A percentile compares a stretch with the other conserved stretches of the same genome.
Evolutionary conservation across 1,140 invertebrate species (phyloP).

Genomic region (Palaemon carinicauda): DNA sequence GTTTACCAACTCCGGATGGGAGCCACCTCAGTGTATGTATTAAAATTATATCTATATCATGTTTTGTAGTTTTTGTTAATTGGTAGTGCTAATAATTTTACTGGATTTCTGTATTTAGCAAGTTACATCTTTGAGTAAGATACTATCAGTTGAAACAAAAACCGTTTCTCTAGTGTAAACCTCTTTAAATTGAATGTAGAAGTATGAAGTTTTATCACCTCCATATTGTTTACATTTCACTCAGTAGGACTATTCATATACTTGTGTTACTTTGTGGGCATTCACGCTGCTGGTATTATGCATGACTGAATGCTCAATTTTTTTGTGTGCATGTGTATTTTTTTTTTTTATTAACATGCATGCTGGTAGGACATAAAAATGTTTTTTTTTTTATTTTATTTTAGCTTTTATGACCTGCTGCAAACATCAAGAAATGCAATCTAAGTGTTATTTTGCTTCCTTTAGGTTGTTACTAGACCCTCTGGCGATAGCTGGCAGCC

Average conservation of each 20-base stretch:
- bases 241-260: too few relatives aligned
- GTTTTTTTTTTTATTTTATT: too few relatives aligned
- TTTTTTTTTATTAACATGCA: slow-evolving; percentile 10
- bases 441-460: slow-evolving; percentile 55
- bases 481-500: slow-evolving; percentile 50
- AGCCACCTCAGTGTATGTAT: slow-evolving; percentile 21
- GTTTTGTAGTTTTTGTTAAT: neutral
- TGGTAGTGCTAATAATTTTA: slow-evolving; percentile 9
- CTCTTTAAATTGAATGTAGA: too few relatives aligned
- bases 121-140: slow-evolving; percentile 9
- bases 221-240: too few relatives aligned
- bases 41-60: neutral
- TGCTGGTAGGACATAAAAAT: neutral
- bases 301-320: too few relatives aligned
- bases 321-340: neutral
- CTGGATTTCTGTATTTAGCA: neutral
- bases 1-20: neutral
- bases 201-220: too few relatives aligned
- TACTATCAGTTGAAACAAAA: slow-evolving; percentile 1
- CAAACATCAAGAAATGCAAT: slow-evolving; percentile 23
- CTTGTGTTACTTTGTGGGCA: too few relatives aligned
- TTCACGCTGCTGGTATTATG: too few relatives aligned
- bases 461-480: slow-evolving; percentile 55
- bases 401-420: neutral
- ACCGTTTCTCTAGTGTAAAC: too few relatives aligned